These are phyloP conservation scores for Bombus pascuorum DNA, from an alignment of 1,140 invertebrate genomes.

Conservation along the genomic window DNA sequence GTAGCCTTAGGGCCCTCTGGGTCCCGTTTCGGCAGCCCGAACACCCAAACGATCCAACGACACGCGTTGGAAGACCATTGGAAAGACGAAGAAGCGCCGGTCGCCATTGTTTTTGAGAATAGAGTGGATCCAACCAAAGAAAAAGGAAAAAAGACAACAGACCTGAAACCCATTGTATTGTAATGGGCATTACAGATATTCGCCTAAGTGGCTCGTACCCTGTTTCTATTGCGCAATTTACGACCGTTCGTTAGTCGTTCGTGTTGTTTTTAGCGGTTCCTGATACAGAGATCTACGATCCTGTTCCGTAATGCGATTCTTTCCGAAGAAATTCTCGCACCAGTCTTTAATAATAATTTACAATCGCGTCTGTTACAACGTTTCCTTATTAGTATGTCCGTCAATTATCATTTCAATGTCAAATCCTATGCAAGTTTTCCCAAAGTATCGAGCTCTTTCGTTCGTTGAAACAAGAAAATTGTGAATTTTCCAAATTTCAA, in stretches of 20 bases:
- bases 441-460: too few relatives aligned
- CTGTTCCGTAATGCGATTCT: neutral
- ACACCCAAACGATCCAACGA: slow-evolving; percentile 31
- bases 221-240: slow-evolving; percentile 72
- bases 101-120: slow-evolving; percentile 70
- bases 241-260: slow-evolving; percentile 69
- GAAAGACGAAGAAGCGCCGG: slow-evolving; percentile 27
- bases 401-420: too few relatives aligned
- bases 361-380: too few relatives aligned
- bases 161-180: slow-evolving; percentile 77
- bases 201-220: slow-evolving; percentile 65
- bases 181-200: slow-evolving; percentile 77
- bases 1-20: slow-evolving; percentile 43
- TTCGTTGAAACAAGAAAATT: too few relatives aligned
- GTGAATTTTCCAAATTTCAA: too few relatives aligned
- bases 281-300: neutral
- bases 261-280: slow-evolving; percentile 39
- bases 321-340: neutral
- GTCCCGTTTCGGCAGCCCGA: slow-evolving; percentile 58
- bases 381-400: too few relatives aligned
- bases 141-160: slow-evolving; percentile 36
- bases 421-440: too few relatives aligned
- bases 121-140: slow-evolving; percentile 42
- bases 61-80: slow-evolving; percentile 7
- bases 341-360: too few relatives aligned